Evolutionary conservation across 2,113 vertebrate species (phyloP), one percentile per base, ranked within the genome.

Genomic region (Channa maculata): DNA sequence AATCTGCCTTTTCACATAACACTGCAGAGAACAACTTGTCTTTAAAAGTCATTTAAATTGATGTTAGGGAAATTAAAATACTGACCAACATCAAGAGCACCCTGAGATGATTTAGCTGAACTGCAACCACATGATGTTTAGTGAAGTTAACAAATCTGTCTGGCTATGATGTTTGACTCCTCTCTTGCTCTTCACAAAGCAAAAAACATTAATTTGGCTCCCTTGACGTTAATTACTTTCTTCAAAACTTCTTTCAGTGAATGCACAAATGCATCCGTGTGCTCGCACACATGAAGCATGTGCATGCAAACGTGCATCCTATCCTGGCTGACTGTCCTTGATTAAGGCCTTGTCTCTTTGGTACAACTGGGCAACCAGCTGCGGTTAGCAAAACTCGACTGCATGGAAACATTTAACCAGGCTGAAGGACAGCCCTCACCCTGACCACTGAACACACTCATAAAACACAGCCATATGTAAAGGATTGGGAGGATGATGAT

Each of bases 391-490:
- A 52, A 81, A 76, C 0, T 10, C 57, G 2, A 15, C 57, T 45
- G 72, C 69, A 85, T 90, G 90, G 83, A 92, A 91, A 39, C 84
- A 66, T 83, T 91, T 89, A 89, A 24, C 72, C 71, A 81, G 64
- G 71, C 79, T 87, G 77, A 81, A 79, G 77, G 52, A 71, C 72
- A 82, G 70, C 77, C 86, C 72, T 91, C 84, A 84, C 83, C 83
- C 78, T 76, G 84, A 86, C 83, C 79, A 43, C 82, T 46, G 24
- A 71, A 73, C 52, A 69, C 65, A 71, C 86, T 49, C 44, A 72
- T 86, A 78, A 89, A 92, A 87, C 66, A 82, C 79, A 87, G 62
- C 79, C 90, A 92, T 82, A 54, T 92, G 90, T 86, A 62, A 69
- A 77, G 77, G 84, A 84, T 80, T 68, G 50, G 49, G 13, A 66